phyloP scores from a whole-genome alignment of 2,797 vertebrate genomes.

The Alfaro cultratus region DNA sequence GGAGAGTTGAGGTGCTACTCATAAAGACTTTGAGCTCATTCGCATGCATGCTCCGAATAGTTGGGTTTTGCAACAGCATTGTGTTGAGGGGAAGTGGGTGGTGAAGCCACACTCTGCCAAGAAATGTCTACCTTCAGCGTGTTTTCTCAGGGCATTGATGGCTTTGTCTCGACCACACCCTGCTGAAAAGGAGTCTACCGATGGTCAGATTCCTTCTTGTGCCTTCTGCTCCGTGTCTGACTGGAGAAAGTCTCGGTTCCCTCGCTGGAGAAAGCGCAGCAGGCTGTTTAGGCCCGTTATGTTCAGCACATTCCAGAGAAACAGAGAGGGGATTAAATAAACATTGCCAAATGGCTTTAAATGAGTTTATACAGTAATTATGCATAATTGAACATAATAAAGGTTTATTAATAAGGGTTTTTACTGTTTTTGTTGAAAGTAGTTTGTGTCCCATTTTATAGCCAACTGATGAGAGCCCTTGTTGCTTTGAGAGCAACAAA shows the following conservation, averaged over 20 bases:
- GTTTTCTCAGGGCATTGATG: constrained; percentile 28
- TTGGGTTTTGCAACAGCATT: constrained; percentile 56
- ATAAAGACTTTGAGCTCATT: constrained; percentile 24
- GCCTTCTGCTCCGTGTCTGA: constrained; percentile 28
- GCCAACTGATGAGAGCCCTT: constrained; percentile 26
- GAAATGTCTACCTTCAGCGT: constrained; percentile 44
- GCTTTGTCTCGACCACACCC: constrained; percentile 50
- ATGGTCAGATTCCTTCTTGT: constrained; percentile 36
- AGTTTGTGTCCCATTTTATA: constrained; percentile 41
- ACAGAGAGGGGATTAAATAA: constrained; percentile 65
- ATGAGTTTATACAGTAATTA: constrained; percentile 73
- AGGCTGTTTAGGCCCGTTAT: constrained; percentile 24
- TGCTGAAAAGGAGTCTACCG: constrained; percentile 33
- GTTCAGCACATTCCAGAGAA: constrained; percentile 73
- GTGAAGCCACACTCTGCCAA: constrained; percentile 47
- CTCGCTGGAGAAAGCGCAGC: constrained; percentile 12
- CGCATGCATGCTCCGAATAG: constrained; percentile 40
- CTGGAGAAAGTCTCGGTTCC: constrained; percentile 34
- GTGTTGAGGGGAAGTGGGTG: constrained; percentile 69
- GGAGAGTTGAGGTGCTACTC: constrained; percentile 27
- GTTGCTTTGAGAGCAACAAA: not conserved
- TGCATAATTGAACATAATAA: constrained; percentile 69
- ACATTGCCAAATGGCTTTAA: constrained; percentile 66
- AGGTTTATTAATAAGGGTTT: constrained; percentile 68
- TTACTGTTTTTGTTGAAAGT: constrained; percentile 59